Percentiles rank a stretch among this genome's conserved stretches.
Evolutionary conservation across 2,113 vertebrate species (phyloP).

Genomic region (Callionymus lyra): DNA sequence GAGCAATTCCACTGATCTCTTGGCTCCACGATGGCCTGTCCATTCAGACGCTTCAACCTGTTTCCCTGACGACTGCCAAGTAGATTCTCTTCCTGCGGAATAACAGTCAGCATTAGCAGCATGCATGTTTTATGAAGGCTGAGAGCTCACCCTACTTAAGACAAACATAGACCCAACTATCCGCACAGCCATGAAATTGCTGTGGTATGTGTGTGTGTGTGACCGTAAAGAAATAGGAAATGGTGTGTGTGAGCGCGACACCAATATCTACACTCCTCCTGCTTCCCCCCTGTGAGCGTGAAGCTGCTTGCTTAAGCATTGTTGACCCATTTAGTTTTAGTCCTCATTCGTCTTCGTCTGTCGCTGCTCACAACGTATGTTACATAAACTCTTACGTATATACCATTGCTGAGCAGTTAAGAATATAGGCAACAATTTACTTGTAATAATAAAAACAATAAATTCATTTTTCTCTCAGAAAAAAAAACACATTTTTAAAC

Average conservation of each 20-base stretch:
- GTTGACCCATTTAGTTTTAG: conserved; percentile 54
- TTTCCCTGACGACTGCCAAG: conserved; percentile 33
- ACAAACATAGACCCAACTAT: conserved; percentile 7
- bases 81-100: conserved; percentile 5
- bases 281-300: conserved; percentile 19
- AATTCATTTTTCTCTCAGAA: no score
- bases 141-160: conserved; percentile 33
- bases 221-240: conserved; percentile 7
- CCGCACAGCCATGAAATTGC: conserved; percentile 17
- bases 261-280: conserved; percentile 40
- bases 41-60: conserved; percentile 29
- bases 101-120: conserved; percentile 39
- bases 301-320: conserved; percentile 40
- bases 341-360: conserved; percentile 7
- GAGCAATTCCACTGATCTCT: no score
- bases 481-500: no score
- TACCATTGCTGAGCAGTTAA: no score
- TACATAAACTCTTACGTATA: no score
- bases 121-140: conserved; percentile 47
- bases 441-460: no score
- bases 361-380: conserved; percentile 2
- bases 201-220: conserved; percentile 2
- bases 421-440: no score
- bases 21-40: conserved; percentile 23
- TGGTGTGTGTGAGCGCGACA: conserved; percentile 3